Evolutionary conservation across 2,888 invertebrate genomes (phyloP), one percentile per base, ranked within the genome.

Genomic region (Busseola fusca): DNA sequence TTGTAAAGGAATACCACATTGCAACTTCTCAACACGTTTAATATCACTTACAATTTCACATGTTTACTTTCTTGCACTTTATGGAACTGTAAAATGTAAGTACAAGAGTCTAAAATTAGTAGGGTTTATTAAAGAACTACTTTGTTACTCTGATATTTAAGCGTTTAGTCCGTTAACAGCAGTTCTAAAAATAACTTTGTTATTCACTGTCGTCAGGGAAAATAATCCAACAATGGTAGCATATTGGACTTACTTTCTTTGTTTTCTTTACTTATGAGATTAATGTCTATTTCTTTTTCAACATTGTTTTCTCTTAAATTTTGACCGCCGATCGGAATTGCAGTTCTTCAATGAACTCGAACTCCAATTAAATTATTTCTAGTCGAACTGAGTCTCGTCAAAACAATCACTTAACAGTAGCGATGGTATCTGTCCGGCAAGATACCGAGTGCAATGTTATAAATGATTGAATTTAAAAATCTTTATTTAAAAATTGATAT

Each of bases 161-260:
- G n/a, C 37, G 50, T n/a, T 45, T n/a, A 52, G 74, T 74, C 50
- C 60, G 6, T 74, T 80, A 50, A 27, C 75, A 65, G 66, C 48
- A 69, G 48, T 10, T 56, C 18, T 56, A 50, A 48, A 80, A 75
- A 76, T 80, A 80, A 45, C 75, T 74, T 25, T 7, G 21, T 79
- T 45, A 65, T 50, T 76, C 66, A 66, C 37, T 80, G 75, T 74
- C 48, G 60, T 60, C 67, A 80, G 7, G 66, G 48, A 59, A 74
- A 66, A 60, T 27, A 42, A 66, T 65, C 42, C 54, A 12, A 42
- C 18, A 73, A 25, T 50, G 40, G 40, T n/a, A n/a, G 25, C 25
- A 21, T 45, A 34, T 48, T 42, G 40, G 9, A 18, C 50, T 63
- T 25, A 45, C 42, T 37, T 54, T 42, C 48, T 57, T 69, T 69